Evolutionary conservation across 2,797 vertebrate species (phyloP).

Genomic region (Alauda arvensis): DNA sequence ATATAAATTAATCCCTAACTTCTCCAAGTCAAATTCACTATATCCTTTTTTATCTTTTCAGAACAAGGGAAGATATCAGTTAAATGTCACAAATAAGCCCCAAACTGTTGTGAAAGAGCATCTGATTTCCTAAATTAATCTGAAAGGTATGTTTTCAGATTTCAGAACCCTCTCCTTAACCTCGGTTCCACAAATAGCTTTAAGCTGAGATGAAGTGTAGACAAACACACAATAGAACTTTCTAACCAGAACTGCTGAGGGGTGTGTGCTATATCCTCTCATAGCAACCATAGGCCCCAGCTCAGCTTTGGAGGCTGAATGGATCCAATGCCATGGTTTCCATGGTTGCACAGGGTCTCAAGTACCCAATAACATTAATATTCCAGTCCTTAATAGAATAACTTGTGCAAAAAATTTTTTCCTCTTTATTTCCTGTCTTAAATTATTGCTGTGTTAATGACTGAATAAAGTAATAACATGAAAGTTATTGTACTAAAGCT

Average conservation of each 20-base stretch:
- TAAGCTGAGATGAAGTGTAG: conserved; percentile 34
- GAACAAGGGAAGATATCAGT: not conserved
- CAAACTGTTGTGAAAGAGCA: not conserved
- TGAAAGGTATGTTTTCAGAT: conserved; percentile 14
- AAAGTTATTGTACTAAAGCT: not conserved
- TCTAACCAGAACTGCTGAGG: conserved; percentile 35
- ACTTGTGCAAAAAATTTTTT: not conserved
- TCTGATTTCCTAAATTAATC: conserved; percentile 13
- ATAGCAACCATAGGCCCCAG: conserved; percentile 53
- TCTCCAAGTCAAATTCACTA: not conserved
- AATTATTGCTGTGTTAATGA: not conserved
- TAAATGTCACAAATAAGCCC: not conserved
- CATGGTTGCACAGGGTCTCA: conserved; percentile 50
- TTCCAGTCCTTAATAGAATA: conserved; percentile 12
- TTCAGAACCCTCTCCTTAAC: conserved; percentile 18
- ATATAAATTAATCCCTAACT: conserved; percentile 9
- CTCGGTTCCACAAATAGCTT: conserved; percentile 9
- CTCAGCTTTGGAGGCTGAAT: conserved; percentile 37
- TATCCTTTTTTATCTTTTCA: conserved; percentile 3
- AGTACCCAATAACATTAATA: conserved; percentile 31
- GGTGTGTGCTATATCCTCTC: conserved; percentile 46
- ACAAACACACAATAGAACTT: conserved; percentile 45
- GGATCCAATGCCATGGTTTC: conserved; percentile 49
- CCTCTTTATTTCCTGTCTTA: not conserved
- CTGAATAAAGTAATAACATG: not conserved